Evolutionary conservation across 2,888 invertebrate species (phyloP), one percentile per base, ranked within the genome.

Genomic region (Elegia similella): DNA sequence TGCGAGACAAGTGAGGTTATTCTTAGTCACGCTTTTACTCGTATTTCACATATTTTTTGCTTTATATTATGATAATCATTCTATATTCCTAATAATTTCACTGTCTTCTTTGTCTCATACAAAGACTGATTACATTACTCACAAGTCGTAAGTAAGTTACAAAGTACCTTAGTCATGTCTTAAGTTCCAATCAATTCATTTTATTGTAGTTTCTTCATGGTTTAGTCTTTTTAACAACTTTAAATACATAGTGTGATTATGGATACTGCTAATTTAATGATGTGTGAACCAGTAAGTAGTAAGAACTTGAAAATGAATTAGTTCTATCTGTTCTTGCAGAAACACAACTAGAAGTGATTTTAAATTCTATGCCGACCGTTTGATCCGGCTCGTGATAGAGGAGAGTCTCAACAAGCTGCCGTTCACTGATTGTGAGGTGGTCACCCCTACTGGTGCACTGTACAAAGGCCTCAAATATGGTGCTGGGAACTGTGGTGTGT

Each of bases 401-500:
- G 99, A 99, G 84, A 99, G 99, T 64, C 92, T 99, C 30, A 99
- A 99, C 87, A 98, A 98, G 78, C 89, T 99, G 57, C 99, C 99
- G 0, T 99, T 98, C 80, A 95, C 96, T 0, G 95, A 97, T 82
- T 96, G 96, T 76, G 94, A 95, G 66, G 96, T 99, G 2, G 95
- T 95, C 17, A 99, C 99, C 1, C 99, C 99, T 0, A 99, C 99
- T 0, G 96, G 97, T 54, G 96, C 96, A 8, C 90, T 94, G 42
- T 99, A 99, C 78, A 94, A 97, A 73, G 99, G 99, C 0, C 92
- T 99, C 0, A 96, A 96, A 74, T 99, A 98, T 91, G 96, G 97
- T 57, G 98, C 98, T 34, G 99, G 99, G 17, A 99, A 99, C 86
- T 99, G 99, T 84, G 99, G 99, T 2, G 99, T 99, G 7, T 98